Conservation (phyloP, 2,888 invertebrate species). For the Maniola hyperantus region DNA sequence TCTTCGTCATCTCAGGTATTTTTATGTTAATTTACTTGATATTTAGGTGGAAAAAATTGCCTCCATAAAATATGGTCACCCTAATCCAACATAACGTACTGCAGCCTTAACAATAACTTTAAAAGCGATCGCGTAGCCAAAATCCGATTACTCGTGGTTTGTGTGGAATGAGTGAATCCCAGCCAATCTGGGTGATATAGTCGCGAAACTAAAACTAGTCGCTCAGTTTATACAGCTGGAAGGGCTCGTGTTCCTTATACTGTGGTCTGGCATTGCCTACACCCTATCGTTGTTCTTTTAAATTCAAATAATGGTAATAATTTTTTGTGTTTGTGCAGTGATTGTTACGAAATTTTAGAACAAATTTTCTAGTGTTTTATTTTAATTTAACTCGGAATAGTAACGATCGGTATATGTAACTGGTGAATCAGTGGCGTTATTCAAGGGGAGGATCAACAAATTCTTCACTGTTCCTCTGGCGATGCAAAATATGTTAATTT, state of each 20-base stretch:
- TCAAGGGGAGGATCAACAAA: too few relatives aligned
- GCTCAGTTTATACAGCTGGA: constrained; percentile 74
- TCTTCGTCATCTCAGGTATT: too few relatives aligned
- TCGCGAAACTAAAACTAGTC: constrained; percentile 66
- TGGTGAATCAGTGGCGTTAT: too few relatives aligned
- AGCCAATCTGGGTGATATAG: constrained; percentile 75
- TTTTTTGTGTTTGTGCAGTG: constrained; percentile 27
- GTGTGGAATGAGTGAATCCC: constrained; percentile 51
- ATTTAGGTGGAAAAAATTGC: too few relatives aligned
- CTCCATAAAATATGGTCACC: constrained; percentile 2
- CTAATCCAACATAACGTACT: constrained; percentile 48
- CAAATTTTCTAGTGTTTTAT: constrained; percentile 27
- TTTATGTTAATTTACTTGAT: too few relatives aligned
- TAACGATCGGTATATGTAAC: too few relatives aligned
- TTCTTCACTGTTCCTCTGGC: too few relatives aligned
- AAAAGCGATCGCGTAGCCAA: constrained; percentile 63
- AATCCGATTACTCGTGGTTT: constrained; percentile 50
- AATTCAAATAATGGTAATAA: constrained; percentile 62
- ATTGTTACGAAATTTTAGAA: not conserved
- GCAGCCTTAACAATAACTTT: constrained; percentile 68
- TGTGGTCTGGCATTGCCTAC: constrained; percentile 70
- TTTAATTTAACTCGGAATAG: constrained; percentile 15
- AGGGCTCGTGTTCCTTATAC: constrained; percentile 70
- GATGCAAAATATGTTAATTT: too few relatives aligned
- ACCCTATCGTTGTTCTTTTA: constrained; percentile 60